Conservation (phyloP, 2,888 invertebrate genomes). For the Peribatodes rhomboidaria region DNA sequence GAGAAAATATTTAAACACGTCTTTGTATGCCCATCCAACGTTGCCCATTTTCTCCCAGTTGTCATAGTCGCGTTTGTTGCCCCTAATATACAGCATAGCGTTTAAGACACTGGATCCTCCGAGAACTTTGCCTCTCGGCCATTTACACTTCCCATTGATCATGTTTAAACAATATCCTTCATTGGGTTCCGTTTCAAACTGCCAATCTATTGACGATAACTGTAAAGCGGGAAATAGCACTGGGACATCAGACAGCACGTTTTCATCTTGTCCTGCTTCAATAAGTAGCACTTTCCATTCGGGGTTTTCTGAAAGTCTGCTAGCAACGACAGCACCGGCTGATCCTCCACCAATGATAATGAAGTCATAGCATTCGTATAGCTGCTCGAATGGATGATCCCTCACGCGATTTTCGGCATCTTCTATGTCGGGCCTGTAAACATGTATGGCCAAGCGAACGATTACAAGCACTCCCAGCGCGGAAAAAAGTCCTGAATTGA, state of each 20-base stretch:
- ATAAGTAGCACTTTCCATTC: slow-evolving; percentile 91
- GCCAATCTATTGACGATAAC: slow-evolving; percentile 92
- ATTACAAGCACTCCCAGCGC: slow-evolving; percentile 88
- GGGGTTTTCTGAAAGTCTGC: slow-evolving; percentile 91
- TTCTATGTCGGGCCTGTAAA: slow-evolving; percentile 90
- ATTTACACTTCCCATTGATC: slow-evolving; percentile 88
- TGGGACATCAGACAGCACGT: slow-evolving; percentile 90
- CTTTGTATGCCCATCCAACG: slow-evolving; percentile 92
- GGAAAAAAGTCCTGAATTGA: slow-evolving; percentile 88
- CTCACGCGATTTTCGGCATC: slow-evolving; percentile 88
- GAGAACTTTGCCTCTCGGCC: slow-evolving; percentile 93
- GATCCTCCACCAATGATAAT: slow-evolving; percentile 93
- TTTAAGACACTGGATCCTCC: slow-evolving; percentile 94
- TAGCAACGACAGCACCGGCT: slow-evolving; percentile 93
- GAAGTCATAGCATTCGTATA: slow-evolving; percentile 91
- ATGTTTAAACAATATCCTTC: slow-evolving; percentile 89
- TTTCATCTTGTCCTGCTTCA: slow-evolving; percentile 93
- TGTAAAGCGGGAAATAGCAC: slow-evolving; percentile 90
- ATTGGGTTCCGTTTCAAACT: slow-evolving; percentile 92
- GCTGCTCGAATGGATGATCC: slow-evolving; percentile 81
- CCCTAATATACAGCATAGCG: slow-evolving; percentile 96
- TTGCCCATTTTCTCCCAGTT: slow-evolving; percentile 92
- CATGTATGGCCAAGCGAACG: slow-evolving; percentile 88
- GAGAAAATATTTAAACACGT: slow-evolving; percentile 91
- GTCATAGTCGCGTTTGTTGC: slow-evolving; percentile 94